These are phyloP conservation scores for Calyptommatus sinebrachiatus DNA, from an alignment of 2,113 vertebrate species.

Conservation along the genomic window DNA sequence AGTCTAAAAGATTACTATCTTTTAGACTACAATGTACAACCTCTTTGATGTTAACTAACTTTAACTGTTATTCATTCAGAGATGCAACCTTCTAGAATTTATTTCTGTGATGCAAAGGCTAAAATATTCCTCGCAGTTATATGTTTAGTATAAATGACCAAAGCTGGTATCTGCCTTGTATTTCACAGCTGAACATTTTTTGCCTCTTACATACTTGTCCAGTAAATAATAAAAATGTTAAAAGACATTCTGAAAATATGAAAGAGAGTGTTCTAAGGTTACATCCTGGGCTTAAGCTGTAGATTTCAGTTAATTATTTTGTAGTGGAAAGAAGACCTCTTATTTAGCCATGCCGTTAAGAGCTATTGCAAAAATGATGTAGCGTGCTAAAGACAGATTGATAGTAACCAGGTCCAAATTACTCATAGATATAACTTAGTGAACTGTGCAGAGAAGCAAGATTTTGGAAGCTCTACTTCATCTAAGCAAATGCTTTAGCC, in stretches of 20 bases:
- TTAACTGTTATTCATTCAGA: not conserved
- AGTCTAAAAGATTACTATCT: too few species aligned
- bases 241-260: constrained; percentile 25
- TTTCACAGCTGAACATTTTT: not conserved
- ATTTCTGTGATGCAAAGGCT: not conserved
- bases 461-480: too few species aligned
- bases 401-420: not conserved
- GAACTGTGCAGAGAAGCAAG: not conserved
- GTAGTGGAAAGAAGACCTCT: constrained; percentile 42
- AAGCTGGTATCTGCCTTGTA: not conserved
- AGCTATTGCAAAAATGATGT: constrained; percentile 45
- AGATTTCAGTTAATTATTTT: constrained; percentile 52
- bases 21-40: too few species aligned
- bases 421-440: not conserved
- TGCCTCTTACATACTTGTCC: not conserved
- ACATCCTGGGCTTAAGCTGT: constrained; percentile 25
- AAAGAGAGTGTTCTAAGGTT: constrained; percentile 30
- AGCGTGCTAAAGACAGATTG: not conserved
- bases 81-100: not conserved
- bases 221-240: constrained; percentile 29
- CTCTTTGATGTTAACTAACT: too few species aligned
- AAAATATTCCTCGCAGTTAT: not conserved
- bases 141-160: not conserved
- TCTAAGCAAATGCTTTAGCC: not conserved
- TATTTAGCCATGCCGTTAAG: constrained; percentile 33